Conservation (phyloP, 2,888 invertebrate species). For the Omphaloscelis lunosa region DNA sequence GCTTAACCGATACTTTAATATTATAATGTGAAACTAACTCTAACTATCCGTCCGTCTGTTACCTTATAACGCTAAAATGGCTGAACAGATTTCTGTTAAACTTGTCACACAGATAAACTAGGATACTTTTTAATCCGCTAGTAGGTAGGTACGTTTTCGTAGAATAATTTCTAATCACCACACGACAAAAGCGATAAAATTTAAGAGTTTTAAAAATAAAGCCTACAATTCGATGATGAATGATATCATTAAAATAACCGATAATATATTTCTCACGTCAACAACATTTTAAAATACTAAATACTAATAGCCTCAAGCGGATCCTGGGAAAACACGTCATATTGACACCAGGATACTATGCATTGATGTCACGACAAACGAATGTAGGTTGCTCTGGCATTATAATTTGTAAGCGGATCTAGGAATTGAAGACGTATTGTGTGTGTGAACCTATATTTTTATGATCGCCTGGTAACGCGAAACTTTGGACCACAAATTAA, state of each 20-base stretch:
- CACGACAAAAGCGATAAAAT: too few species aligned
- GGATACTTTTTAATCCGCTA: too few species aligned
- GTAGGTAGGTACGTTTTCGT: too few species aligned
- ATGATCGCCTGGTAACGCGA: slow-evolving; percentile 20
- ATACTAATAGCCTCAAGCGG: slow-evolving; percentile 54
- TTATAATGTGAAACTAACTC: too few species aligned
- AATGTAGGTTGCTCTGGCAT: slow-evolving; percentile 48
- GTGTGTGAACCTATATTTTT: slow-evolving; percentile 4
- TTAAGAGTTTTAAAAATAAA: too few species aligned
- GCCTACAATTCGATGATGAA: slow-evolving; percentile 34
- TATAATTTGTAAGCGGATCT: slow-evolving; percentile 60
- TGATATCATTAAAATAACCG: slow-evolving; percentile 38
- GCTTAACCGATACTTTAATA: neutral
- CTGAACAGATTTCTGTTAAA: too few species aligned
- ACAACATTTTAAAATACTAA: slow-evolving; percentile 35
- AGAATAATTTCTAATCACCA: too few species aligned
- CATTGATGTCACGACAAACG: slow-evolving; percentile 50
- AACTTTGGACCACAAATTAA: slow-evolving; percentile 1
- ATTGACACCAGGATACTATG: slow-evolving; percentile 49
- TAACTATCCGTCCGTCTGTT: too few species aligned
- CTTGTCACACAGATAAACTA: too few species aligned
- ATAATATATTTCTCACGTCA: slow-evolving; percentile 35
- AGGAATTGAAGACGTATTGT: slow-evolving; percentile 29
- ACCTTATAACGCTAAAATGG: too few species aligned
- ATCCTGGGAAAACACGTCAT: slow-evolving; percentile 61